These are phyloP conservation scores for Limnothrissa miodon DNA, from an alignment of 2,113 vertebrate genomes.

Conservation along the genomic window DNA sequence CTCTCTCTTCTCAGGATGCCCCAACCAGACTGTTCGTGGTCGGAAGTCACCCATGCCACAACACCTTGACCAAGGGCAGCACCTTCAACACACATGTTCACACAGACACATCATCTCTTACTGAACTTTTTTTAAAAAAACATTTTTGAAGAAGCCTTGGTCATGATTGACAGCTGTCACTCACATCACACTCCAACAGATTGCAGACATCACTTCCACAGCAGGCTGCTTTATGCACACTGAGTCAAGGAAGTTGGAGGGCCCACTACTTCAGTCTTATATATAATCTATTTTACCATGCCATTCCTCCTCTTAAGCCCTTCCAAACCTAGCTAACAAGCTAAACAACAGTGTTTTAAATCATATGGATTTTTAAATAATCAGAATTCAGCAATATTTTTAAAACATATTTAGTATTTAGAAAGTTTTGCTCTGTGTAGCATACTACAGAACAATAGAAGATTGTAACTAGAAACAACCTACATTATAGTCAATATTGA, in stretches of 20 bases:
- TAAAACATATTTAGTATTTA: neutral
- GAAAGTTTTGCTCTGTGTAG: neutral
- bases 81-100: conserved; percentile 64
- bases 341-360: too few relatives aligned
- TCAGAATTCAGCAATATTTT: too few relatives aligned
- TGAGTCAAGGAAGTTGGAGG: too few relatives aligned
- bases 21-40: conserved; percentile 93
- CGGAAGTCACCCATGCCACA: conserved; percentile 90
- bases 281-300: too few relatives aligned
- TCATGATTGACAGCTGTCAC: neutral
- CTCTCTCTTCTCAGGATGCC: conserved; percentile 94
- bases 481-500: conserved; percentile 48
- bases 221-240: too few relatives aligned
- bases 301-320: too few relatives aligned
- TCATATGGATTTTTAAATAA: too few relatives aligned
- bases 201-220: too few relatives aligned
- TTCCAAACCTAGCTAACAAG: too few relatives aligned
- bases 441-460: neutral
- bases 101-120: neutral
- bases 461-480: neutral
- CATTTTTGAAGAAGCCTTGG: neutral
- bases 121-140: neutral
- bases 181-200: neutral
- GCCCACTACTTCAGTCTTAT: too few relatives aligned
- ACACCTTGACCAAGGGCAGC: conserved; percentile 89